Base-by-base conservation (phyloP, 2,797 vertebrate genomes). In the Orestias chungarensis region DNA sequence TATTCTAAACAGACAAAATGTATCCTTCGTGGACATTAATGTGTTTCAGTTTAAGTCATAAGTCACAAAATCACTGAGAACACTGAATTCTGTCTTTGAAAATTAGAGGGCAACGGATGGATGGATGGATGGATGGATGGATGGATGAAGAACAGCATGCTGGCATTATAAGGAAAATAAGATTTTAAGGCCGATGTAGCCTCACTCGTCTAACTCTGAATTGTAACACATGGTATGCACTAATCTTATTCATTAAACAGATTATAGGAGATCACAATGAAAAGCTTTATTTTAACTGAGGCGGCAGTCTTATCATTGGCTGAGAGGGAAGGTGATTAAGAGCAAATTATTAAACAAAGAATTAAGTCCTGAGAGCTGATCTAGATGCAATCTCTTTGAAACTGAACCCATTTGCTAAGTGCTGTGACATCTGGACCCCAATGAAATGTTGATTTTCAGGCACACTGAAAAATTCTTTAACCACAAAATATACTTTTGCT, bases 181-280 rank as follows among this genome's bases (percentile, higher is more conserved):
- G 14, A 52, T 47, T 74, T 9, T 7, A 31, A 5, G 2, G 68
- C 66, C 61, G 73, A 89, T 90, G 83, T 85, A 83, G 90, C 87
- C 73, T 64, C 49, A 20, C 68, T 67, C 8, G 10, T 87, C 70
- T 76, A 75, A 76, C 79, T 89, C 78, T 74, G 79, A 79, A 82
- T 83, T 79, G 78, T 79, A 81, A 88, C 66, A 83, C 27, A 52
- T 86, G 85, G 86, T 81, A 80, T 72, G 52, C 71, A 64, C 79
- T 92, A 92, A 93, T 93, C 89, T 80, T 88, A 89, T 91, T 91
- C 91, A 86, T 89, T 89, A 79, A 89, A 86, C 76, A 82, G 90
- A 85, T 88, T 91, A 61, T 90, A 90, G 77, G 50, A 74, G 81
- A 79, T 87, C 84, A 84, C 76, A 81, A 75, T 73, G 80, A 87